Conservation (phyloP, 1,140 invertebrate genomes). For the Hydropsyche tenuis region DNA sequence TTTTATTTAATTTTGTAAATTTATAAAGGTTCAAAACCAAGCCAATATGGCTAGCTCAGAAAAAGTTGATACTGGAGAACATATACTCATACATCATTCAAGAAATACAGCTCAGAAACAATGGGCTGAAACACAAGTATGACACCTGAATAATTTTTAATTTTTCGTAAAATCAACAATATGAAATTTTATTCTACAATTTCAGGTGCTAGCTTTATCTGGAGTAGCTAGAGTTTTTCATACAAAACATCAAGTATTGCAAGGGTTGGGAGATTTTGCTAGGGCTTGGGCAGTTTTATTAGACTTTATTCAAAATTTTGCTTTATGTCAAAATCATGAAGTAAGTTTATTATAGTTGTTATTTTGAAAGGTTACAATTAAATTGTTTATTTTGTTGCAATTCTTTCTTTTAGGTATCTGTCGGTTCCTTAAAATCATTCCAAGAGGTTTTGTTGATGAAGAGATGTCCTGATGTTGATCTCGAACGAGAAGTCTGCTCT, state of each 20-base stretch:
- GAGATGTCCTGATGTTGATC: slow-evolving; percentile 50
- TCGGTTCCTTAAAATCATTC: slow-evolving; percentile 93
- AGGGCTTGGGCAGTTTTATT: slow-evolving; percentile 91
- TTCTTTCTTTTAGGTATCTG: slow-evolving; percentile 70
- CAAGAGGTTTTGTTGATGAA: slow-evolving; percentile 82
- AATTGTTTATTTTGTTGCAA: slow-evolving; percentile 6
- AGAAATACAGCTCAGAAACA: slow-evolving; percentile 99
- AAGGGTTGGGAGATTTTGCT: slow-evolving; percentile 87
- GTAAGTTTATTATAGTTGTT: slow-evolving; percentile 60
- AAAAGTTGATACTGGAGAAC: slow-evolving; percentile 90
- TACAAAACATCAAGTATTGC: slow-evolving; percentile 84
- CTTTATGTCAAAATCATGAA: slow-evolving; percentile 91
- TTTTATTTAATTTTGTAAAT: neutral
- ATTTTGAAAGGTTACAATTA: no score
- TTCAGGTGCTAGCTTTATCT: slow-evolving; percentile 66
- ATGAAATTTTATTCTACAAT: neutral
- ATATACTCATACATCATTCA: slow-evolving; percentile 98
- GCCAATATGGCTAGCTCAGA: slow-evolving; percentile 93
- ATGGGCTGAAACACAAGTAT: slow-evolving; percentile 97
- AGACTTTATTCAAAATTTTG: slow-evolving; percentile 92
- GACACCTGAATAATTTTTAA: neutral
- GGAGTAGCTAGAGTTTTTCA: slow-evolving; percentile 80
- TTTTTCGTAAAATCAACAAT: neutral
- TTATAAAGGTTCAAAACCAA: slow-evolving; percentile 66
- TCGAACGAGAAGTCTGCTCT: slow-evolving; percentile 55